phyloP scores from a whole-genome alignment of 2,113 vertebrate genomes.

The Accipiter virgatus region DNA sequence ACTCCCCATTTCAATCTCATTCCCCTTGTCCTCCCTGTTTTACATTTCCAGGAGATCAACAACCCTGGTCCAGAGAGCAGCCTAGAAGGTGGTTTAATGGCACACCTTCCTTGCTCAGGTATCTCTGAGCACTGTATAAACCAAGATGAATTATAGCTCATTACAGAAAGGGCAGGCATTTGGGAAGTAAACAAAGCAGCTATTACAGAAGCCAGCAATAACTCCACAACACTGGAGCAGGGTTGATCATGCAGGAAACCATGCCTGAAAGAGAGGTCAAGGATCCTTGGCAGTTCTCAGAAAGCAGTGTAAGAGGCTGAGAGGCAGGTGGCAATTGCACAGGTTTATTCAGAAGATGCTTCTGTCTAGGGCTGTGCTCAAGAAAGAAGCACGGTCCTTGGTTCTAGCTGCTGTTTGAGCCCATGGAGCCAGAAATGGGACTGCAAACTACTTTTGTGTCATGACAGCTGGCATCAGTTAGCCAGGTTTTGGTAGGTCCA shows the following conservation, averaged over 20 bases:
- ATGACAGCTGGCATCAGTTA: neutral
- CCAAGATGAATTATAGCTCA: conserved; percentile 19
- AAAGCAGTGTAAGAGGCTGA: neutral
- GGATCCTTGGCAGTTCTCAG: neutral
- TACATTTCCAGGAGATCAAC: neutral
- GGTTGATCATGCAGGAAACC: neutral
- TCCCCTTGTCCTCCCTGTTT: neutral
- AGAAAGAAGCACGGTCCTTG: neutral
- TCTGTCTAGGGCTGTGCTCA: neutral
- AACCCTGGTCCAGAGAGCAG: neutral
- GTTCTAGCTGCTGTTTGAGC: neutral
- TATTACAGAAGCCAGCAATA: neutral
- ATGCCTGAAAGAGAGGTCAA: neutral
- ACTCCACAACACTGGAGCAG: neutral
- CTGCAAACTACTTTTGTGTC: neutral
- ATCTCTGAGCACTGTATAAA: neutral
- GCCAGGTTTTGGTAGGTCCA: neutral
- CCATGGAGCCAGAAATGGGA: rapidly evolving
- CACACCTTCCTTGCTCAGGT: conserved; percentile 2
- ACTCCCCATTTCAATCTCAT: neutral
- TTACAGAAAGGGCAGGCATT: conserved; percentile 28
- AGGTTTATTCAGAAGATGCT: neutral
- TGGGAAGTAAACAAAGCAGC: conserved; percentile 38
- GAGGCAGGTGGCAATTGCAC: neutral
- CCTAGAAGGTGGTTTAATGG: neutral